Evolutionary conservation across 2,113 vertebrate species (phyloP).

Genomic region (Oceanites oceanicus): DNA sequence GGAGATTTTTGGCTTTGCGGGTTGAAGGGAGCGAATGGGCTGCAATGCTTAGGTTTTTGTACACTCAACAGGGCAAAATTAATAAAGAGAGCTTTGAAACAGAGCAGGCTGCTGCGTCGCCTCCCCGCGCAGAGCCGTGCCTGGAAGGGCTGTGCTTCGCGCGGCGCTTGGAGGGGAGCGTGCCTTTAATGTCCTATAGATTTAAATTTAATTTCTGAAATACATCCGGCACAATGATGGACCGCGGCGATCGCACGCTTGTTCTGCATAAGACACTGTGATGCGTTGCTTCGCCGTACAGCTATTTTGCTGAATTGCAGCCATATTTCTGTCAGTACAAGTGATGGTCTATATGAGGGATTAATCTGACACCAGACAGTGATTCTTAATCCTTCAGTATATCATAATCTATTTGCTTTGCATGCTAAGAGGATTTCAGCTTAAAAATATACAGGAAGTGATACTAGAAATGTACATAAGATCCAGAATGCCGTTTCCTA

Average conservation of each 20-base stretch:
- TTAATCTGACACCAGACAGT: slow-evolving; percentile 95
- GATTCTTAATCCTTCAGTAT: slow-evolving; percentile 91
- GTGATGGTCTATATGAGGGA: slow-evolving; percentile 85
- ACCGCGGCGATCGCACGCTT: neutral
- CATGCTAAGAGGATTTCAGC: slow-evolving; percentile 94
- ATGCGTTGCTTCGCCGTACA: slow-evolving; percentile 29
- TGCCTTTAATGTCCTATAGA: neutral
- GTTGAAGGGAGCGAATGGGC: neutral
- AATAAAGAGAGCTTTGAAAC: neutral
- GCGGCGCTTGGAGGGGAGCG: neutral
- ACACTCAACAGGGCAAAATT: neutral
- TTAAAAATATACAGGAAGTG: slow-evolving; percentile 88
- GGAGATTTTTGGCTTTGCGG: neutral
- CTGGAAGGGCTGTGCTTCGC: neutral
- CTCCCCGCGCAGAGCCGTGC: neutral
- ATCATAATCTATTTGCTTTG: slow-evolving; percentile 97
- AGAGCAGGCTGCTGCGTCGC: neutral
- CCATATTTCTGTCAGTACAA: slow-evolving; percentile 88
- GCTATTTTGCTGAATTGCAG: slow-evolving; percentile 81
- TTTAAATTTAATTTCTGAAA: neutral
- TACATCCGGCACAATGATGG: neutral
- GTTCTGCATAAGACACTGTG: slow-evolving; percentile 15
- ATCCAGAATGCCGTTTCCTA: slow-evolving; percentile 74
- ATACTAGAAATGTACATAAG: slow-evolving; percentile 85
- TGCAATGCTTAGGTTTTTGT: neutral